Evolutionary conservation across 2,888 invertebrate species (phyloP).

Genomic region (Agapostemon virescens): DNA sequence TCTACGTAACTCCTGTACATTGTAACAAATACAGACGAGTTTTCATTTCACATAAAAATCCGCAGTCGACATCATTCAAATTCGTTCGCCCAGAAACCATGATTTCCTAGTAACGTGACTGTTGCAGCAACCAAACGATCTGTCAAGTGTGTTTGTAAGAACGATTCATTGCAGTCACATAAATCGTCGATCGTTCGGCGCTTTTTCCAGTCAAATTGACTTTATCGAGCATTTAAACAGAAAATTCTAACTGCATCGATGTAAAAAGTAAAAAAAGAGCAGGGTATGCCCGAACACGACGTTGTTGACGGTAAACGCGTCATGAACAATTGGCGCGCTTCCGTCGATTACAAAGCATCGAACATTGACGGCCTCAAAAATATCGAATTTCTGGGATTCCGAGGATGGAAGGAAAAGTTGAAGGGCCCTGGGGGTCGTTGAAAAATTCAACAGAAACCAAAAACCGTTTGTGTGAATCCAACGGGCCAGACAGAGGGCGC

Average conservation of each 20-base stretch:
- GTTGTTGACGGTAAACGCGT: constrained; percentile 1
- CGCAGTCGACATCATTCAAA: not conserved
- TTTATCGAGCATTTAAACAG: not conserved
- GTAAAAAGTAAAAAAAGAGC: not conserved
- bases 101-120: not conserved
- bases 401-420: not conserved
- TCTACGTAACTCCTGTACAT: not conserved
- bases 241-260: not conserved
- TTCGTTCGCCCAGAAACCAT: not conserved
- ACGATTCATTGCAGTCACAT: not conserved
- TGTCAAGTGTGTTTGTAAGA: not conserved
- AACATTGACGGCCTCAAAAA: not conserved
- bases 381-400: constrained; percentile 10
- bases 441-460: constrained; percentile 12
- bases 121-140: not conserved
- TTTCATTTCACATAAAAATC: not conserved
- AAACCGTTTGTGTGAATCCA: not conserved
- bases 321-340: constrained; percentile 1
- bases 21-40: not conserved
- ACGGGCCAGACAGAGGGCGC: not conserved
- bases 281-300: not conserved
- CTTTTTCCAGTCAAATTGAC: not conserved
- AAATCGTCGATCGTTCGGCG: not conserved
- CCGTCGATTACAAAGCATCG: constrained; percentile 6
- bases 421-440: not conserved